A percentile compares a stretch with the other conserved stretches of the same genome.
phyloP scores from a whole-genome alignment of 2,113 vertebrate genomes.

The Butastur rufipennis region DNA sequence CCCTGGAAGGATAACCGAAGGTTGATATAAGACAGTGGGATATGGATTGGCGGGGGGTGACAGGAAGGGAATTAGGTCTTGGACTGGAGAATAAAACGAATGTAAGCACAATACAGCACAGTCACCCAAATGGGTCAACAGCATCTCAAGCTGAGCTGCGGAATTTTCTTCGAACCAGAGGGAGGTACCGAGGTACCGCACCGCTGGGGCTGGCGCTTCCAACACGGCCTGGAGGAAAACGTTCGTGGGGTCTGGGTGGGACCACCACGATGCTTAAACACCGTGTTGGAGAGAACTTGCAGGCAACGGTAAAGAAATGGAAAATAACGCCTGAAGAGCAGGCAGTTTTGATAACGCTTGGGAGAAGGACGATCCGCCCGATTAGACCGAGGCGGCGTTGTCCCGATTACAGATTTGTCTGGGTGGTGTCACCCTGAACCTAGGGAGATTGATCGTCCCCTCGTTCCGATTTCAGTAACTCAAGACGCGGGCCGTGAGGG shows the following conservation, averaged over 20 bases:
- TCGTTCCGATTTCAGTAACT: fast-evolving
- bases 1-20: not conserved
- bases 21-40: not conserved
- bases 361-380: fast-evolving
- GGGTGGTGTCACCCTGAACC: not conserved
- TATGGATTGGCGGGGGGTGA: not conserved
- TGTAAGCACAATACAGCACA: fast-evolving
- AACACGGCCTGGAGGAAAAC: fast-evolving
- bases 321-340: fast-evolving
- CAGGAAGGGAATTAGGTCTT: not conserved
- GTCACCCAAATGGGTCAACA: not conserved
- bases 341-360: fast-evolving
- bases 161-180: fast-evolving
- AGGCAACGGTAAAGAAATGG: fast-evolving
- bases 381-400: fast-evolving
- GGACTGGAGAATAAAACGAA: not conserved
- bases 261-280: fast-evolving
- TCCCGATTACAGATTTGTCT: fast-evolving
- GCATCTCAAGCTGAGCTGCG: not conserved
- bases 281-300: fast-evolving
- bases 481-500: fast-evolving
- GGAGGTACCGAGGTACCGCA: fast-evolving
- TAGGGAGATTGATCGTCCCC: fast-evolving
- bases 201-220: not conserved
- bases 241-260: fast-evolving